Percentiles rank a stretch among this genome's conserved stretches.
Conservation (phyloP, 2,797 vertebrate species). For the Smutsia gigantea region DNA sequence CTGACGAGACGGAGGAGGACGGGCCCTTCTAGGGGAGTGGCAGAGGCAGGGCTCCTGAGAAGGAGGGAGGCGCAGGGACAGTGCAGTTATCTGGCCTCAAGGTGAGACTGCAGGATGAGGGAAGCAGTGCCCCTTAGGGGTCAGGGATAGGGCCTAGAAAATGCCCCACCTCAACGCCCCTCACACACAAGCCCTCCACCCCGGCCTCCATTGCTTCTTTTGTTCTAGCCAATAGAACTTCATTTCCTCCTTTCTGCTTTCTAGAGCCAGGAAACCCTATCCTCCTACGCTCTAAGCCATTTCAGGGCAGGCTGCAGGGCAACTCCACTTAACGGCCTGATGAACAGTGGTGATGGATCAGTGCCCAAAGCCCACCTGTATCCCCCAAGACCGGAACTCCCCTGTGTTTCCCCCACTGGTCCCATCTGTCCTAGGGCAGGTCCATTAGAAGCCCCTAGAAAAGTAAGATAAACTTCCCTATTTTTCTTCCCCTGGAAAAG, state of each 20-base stretch:
- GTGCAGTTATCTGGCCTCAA: not conserved
- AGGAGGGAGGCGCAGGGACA: not conserved
- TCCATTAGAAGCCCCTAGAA: not conserved
- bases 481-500: not conserved
- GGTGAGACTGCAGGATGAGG: not conserved
- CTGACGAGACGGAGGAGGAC: not conserved
- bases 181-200: not conserved
- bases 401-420: not conserved
- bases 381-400: not conserved
- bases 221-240: not conserved
- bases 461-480: not conserved
- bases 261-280: not conserved
- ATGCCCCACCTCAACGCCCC: not conserved
- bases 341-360: not conserved
- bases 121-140: not conserved
- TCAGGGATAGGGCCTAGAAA: not conserved
- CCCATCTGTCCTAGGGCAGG: not conserved
- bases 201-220: not conserved
- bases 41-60: not conserved
- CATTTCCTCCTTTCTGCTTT: constrained; percentile 13
- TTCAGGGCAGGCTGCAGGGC: not conserved
- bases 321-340: not conserved
- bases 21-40: not conserved
- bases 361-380: not conserved
- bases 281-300: not conserved